A percentile compares a stretch with the other conserved stretches of the same genome.
Conservation (phyloP, 2,113 vertebrate genomes). For the Manacus vitellinus region DNA sequence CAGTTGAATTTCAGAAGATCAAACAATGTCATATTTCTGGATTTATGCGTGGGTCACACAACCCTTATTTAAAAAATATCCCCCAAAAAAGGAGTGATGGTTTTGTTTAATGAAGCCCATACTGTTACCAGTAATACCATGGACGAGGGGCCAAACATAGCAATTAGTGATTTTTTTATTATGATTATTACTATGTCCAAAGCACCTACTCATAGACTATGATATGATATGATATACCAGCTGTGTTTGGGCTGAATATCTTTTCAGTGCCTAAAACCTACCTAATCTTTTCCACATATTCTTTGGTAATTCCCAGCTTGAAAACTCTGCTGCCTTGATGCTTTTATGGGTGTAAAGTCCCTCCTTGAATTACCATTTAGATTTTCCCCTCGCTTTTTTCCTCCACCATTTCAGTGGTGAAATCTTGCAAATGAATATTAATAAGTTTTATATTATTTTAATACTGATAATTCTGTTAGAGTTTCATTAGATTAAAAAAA, state of each 20-base stretch:
- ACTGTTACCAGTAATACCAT: neutral
- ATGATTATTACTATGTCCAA: neutral
- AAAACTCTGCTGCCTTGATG: neutral
- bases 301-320: neutral
- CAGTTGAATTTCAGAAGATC: neutral
- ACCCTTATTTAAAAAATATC: neutral
- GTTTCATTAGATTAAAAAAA: neutral
- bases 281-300: neutral
- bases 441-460: neutral
- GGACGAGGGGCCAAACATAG: neutral
- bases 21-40: neutral
- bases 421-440: neutral
- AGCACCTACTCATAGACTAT: neutral
- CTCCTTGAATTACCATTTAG: neutral
- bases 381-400: neutral
- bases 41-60: neutral
- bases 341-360: neutral
- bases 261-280: neutral
- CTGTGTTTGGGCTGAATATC: neutral
- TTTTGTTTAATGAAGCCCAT: neutral
- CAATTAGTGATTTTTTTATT: neutral
- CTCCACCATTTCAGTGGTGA: neutral
- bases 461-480: neutral
- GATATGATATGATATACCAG: neutral
- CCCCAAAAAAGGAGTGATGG: neutral